Evolutionary conservation across 2,113 vertebrate genomes (phyloP).

Genomic region (Elachura formosa): DNA sequence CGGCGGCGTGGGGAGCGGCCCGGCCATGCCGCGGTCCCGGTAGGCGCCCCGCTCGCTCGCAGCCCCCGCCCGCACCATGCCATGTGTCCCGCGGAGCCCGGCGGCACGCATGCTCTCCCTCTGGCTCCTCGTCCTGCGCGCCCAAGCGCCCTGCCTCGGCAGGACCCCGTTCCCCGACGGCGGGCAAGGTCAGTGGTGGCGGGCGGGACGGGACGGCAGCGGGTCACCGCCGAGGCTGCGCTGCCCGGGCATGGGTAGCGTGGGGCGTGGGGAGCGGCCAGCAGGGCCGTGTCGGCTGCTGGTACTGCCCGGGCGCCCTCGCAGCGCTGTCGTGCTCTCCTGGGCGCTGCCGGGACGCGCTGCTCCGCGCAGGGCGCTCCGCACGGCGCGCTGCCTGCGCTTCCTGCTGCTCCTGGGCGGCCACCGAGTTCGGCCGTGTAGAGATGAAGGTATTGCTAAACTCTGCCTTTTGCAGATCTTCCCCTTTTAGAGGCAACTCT

Average conservation of each 20-base stretch:
- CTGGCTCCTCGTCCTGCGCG: slow-evolving; percentile 72
- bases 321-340: background rate
- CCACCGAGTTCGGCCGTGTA: rapidly evolving
- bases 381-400: background rate
- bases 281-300: no score
- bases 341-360: no score
- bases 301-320: background rate
- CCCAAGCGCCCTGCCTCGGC: slow-evolving; percentile 70
- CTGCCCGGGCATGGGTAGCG: no score
- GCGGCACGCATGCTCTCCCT: slow-evolving; percentile 56
- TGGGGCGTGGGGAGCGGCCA: background rate
- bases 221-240: background rate
- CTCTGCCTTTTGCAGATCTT: background rate
- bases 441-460: background rate
- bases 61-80: slow-evolving; percentile 78
- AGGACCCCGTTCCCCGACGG: slow-evolving; percentile 72
- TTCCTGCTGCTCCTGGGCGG: background rate
- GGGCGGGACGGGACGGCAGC: background rate
- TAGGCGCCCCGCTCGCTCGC: background rate
- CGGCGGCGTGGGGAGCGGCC: background rate
- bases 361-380: rapidly evolving
- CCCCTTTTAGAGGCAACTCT: no score
- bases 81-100: slow-evolving; percentile 73
- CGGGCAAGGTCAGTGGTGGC: slow-evolving; percentile 83
- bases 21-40: slow-evolving; percentile 54